Evolutionary conservation across 2,888 invertebrate genomes (phyloP).

Genomic region (Macrophya alboannulata): DNA sequence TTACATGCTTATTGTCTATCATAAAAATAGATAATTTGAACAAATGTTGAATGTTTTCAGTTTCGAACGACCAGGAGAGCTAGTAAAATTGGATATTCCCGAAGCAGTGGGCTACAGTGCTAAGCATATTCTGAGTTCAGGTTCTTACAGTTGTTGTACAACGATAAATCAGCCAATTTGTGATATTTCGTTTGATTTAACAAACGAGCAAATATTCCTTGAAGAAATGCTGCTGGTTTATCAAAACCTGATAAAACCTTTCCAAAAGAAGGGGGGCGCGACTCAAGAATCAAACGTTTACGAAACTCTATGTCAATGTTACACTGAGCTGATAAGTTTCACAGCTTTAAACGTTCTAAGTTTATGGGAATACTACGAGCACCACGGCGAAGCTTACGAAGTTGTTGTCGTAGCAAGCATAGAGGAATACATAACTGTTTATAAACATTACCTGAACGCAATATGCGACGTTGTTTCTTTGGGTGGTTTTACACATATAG

Average conservation of each 20-base stretch:
- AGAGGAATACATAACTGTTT: slow-evolving; percentile 88
- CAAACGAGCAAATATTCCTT: slow-evolving; percentile 86
- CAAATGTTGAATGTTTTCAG: slow-evolving; percentile 6
- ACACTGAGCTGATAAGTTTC: slow-evolving; percentile 86
- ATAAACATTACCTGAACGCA: slow-evolving; percentile 87
- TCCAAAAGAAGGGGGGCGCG: slow-evolving; percentile 84
- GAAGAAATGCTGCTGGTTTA: slow-evolving; percentile 86
- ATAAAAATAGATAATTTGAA: not conserved
- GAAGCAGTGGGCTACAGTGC: slow-evolving; percentile 63
- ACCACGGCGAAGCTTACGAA: slow-evolving; percentile 84
- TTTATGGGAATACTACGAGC: slow-evolving; percentile 86
- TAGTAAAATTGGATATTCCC: slow-evolving; percentile 68
- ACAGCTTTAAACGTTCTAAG: slow-evolving; percentile 86
- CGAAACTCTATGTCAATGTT: slow-evolving; percentile 86
- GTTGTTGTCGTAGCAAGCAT: slow-evolving; percentile 86
- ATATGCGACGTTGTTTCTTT: slow-evolving; percentile 89
- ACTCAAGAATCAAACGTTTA: slow-evolving; percentile 84
- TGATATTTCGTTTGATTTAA: slow-evolving; percentile 78
- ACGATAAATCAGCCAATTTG: slow-evolving; percentile 70
- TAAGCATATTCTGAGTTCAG: slow-evolving; percentile 72
- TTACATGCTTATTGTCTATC: not conserved
- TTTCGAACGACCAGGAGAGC: slow-evolving; percentile 68
- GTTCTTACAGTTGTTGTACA: slow-evolving; percentile 75
- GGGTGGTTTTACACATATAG: slow-evolving; percentile 86
- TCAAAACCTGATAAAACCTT: slow-evolving; percentile 84